A percentile compares a stretch with the other conserved stretches of the same genome.
These are phyloP conservation scores for Apotomis betuletana DNA, from an alignment of 2,888 invertebrate genomes.

Conservation along the genomic window DNA sequence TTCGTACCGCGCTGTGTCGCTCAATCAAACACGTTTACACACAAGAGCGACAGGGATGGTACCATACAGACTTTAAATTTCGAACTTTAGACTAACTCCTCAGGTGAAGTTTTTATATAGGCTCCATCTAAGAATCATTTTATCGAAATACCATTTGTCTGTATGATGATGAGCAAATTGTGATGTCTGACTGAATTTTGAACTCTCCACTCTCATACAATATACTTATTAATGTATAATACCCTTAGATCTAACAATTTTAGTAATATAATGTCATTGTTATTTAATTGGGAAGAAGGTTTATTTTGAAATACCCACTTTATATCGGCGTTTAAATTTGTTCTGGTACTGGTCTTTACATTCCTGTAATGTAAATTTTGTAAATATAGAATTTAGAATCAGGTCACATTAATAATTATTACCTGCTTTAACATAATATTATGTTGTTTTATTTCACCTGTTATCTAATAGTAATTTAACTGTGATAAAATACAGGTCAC, in stretches of 20 bases:
- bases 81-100: too few species aligned
- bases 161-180: background rate
- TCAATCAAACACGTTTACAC: too few species aligned
- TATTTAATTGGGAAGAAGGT: constrained; percentile 28
- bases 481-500: too few species aligned
- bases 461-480: background rate
- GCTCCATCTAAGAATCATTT: background rate
- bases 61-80: too few species aligned
- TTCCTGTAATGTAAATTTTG: constrained; percentile 75
- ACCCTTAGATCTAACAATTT: constrained; percentile 25
- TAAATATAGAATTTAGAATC: constrained; percentile 74
- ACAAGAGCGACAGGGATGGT: too few species aligned
- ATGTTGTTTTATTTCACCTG: constrained; percentile 46
- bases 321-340: constrained; percentile 6
- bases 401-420: constrained; percentile 76
- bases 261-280: constrained; percentile 23
- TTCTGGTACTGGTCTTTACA: constrained; percentile 55
- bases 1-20: too few species aligned
- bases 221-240: constrained; percentile 5
- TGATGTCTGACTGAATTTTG: constrained; percentile 2
- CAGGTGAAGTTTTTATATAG: too few species aligned
- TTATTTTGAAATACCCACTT: constrained; percentile 16
- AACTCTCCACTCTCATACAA: background rate
- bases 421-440: constrained; percentile 56
- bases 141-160: background rate